Conservation (phyloP, 1,140 invertebrate species). For the Neuroterus valhalla region DNA sequence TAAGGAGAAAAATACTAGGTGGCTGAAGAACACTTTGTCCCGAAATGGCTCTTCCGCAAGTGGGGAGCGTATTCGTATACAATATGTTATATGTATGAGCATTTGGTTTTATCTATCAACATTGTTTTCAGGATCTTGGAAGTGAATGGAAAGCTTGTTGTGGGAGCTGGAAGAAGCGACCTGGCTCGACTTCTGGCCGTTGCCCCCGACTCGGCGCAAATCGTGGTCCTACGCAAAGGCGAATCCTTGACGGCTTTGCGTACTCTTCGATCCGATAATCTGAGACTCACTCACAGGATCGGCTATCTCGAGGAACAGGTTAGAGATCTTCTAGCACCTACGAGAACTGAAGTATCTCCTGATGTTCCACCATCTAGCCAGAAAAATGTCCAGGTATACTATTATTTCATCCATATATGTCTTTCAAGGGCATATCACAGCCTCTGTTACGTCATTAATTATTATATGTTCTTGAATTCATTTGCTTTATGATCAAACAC, state of each 20-base stretch:
- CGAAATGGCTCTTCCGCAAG: too few relatives aligned
- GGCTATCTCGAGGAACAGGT: conserved; percentile 93
- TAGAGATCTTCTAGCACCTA: conserved; percentile 77
- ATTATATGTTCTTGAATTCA: too few relatives aligned
- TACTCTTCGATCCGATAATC: conserved; percentile 84
- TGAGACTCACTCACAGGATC: conserved; percentile 89
- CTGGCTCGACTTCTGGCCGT: conserved; percentile 79
- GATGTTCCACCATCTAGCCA: conserved; percentile 46
- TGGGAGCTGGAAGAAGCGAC: conserved; percentile 82
- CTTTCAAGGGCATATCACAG: too few relatives aligned
- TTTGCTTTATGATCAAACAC: too few relatives aligned
- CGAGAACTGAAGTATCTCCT: conserved; percentile 56
- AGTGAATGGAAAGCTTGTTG: conserved; percentile 86
- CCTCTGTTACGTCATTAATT: too few relatives aligned
- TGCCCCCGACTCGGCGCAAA: conserved; percentile 76
- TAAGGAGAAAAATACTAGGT: too few relatives aligned
- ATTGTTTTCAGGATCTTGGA: conserved; percentile 82
- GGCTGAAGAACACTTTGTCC: too few relatives aligned
- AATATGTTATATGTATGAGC: neutral
- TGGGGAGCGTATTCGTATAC: too few relatives aligned
- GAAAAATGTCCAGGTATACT: conserved; percentile 63
- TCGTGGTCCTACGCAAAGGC: conserved; percentile 72
- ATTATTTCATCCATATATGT: too few relatives aligned
- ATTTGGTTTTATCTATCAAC: conserved; percentile 37
- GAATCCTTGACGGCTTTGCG: conserved; percentile 79